Percentiles rank a stretch among this genome's conserved stretches.
These are phyloP conservation scores for Macropodus opercularis DNA, from an alignment of 2,797 vertebrate species.

Conservation along the genomic window DNA sequence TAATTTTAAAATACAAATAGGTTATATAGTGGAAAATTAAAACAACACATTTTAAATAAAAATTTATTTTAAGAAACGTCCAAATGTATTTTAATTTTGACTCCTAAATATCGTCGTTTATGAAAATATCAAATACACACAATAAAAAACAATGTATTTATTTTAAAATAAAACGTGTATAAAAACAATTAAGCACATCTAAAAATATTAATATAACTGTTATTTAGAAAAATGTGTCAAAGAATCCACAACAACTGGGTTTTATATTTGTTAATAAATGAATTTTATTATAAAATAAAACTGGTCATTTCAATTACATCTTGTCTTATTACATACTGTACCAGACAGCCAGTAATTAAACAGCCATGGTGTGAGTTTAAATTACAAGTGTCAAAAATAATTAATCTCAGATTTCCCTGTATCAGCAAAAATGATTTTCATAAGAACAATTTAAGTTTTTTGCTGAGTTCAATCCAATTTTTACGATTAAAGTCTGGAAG, in stretches of 20 bases:
- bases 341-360: constrained; percentile 21
- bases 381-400: constrained; percentile 42
- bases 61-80: neutral
- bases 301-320: constrained; percentile 25
- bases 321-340: neutral
- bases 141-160: neutral
- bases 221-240: constrained; percentile 14
- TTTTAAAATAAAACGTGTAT: neutral
- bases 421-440: constrained; percentile 27
- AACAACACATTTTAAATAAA: too few species aligned
- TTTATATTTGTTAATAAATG: constrained; percentile 12
- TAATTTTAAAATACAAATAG: too few species aligned
- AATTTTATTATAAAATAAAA: constrained; percentile 45
- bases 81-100: too few species aligned
- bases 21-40: too few species aligned
- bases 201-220: neutral
- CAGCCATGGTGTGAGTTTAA: constrained; percentile 18
- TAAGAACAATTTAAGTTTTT: constrained; percentile 7
- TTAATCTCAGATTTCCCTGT: constrained; percentile 30
- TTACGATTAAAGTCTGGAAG: constrained; percentile 35
- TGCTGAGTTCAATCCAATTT: constrained; percentile 12
- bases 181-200: neutral
- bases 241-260: constrained; percentile 7
- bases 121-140: too few species aligned
- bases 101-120: too few species aligned